Base-by-base conservation (phyloP, 2,888 invertebrate genomes). In the Agonopterix subpropinquella region DNA sequence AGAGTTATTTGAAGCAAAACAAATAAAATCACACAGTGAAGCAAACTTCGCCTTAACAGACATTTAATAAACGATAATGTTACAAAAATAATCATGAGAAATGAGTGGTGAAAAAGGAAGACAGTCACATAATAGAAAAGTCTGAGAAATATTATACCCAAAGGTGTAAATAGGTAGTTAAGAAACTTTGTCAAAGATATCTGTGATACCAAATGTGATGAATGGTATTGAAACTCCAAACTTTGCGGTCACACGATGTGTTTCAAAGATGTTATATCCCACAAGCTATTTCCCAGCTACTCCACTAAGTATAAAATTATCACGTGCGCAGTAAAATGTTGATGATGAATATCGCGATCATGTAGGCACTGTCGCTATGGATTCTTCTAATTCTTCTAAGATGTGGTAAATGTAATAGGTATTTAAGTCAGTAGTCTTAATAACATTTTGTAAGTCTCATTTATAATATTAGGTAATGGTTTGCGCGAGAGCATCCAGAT, bases 111-210 rank as follows among this genome's bases (percentile, higher is more conserved):
- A 47, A 57, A 57, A 58, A 49, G 49, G 59, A 56, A 57, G 49
- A 53, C 52, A 48, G 36, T 43, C 53, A 49, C 44, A 47, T 48
- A 44, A 52, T 53, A 53, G 36, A 52, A 56, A 53, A 47, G 52
- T 46, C 52, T 48, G 55, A 51, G 53, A 53, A 53, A 41, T n/a
- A n/a, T 15, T 36, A 64, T 77, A 83, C 86, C 87, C 86, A 87
- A 86, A 86, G 86, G 87, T 87, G 86, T 87, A 49, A 56, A 47
- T 48, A 46, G 52, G 52, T 48, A 47, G 42, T 47, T 54, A 53
- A 59, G 50, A 48, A 51, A 56, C 56, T 28, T 28, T 2, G 28
- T 28, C 28, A 28, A 65, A 63, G 58, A 55, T 61, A 59, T 61
- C 52, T 53, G 57, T 61, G 58, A 28, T 28, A 28, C 28, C 28